A percentile compares a stretch with the other conserved stretches of the same genome.
Evolutionary conservation across 2,797 vertebrate genomes (phyloP).

Genomic region (Acanthurus tractus): DNA sequence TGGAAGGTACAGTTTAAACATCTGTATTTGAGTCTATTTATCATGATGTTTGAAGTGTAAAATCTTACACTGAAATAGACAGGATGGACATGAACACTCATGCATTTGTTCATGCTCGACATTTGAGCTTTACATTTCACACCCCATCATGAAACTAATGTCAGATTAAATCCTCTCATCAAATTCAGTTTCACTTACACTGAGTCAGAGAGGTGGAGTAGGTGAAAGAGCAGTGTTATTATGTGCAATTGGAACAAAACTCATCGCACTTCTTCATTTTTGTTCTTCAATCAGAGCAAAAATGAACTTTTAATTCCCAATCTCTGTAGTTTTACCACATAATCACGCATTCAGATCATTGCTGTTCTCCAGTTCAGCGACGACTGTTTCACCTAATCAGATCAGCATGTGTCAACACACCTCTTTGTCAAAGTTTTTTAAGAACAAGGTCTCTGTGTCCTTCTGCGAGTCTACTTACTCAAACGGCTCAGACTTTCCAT

Average conservation of each 20-base stretch:
- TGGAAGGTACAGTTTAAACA: slow-evolving; percentile 87
- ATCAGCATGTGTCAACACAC: slow-evolving; percentile 41
- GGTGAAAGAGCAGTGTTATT: slow-evolving; percentile 34
- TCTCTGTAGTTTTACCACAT: not conserved
- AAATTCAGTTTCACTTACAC: slow-evolving; percentile 47
- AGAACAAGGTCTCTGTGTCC: slow-evolving; percentile 48
- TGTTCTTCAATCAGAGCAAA: not conserved
- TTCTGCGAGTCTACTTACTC: slow-evolving; percentile 20
- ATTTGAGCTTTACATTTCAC: slow-evolving; percentile 5
- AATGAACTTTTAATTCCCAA: not conserved
- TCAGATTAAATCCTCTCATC: slow-evolving; percentile 48
- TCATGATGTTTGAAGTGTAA: not conserved
- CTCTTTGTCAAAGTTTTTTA: not conserved
- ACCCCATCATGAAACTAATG: slow-evolving; percentile 27
- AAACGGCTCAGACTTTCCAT: slow-evolving; percentile 41
- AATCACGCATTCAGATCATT: not conserved
- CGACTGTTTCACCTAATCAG: slow-evolving; percentile 32
- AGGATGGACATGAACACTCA: not conserved
- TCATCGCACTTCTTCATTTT: slow-evolving; percentile 21
- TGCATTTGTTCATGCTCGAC: not conserved
- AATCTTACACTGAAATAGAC: not conserved
- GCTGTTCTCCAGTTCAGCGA: not conserved
- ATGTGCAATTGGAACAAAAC: not conserved
- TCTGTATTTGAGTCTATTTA: not conserved
- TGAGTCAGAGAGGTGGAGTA: slow-evolving; percentile 75